Percentiles rank a stretch among this genome's conserved stretches.
Evolutionary conservation across 2,113 vertebrate species (phyloP).

Genomic region (Pithys albifrons): DNA sequence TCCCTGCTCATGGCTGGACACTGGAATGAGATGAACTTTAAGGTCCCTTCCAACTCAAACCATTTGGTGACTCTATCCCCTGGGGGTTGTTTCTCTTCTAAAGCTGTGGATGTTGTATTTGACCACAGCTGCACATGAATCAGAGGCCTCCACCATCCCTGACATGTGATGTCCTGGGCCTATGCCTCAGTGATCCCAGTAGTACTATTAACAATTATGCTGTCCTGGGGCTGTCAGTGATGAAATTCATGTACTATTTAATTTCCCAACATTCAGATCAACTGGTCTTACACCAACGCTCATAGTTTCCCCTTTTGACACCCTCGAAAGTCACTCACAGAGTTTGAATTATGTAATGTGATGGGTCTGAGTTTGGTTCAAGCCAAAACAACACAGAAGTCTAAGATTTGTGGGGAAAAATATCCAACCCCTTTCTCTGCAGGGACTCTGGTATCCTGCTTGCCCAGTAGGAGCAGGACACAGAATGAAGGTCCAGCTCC

Average conservation of each 20-base stretch:
- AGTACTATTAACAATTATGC: neutral
- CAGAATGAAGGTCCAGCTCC: neutral
- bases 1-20: neutral
- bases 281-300: neutral
- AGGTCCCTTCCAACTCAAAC: neutral
- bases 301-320: neutral
- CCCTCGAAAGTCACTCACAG: neutral
- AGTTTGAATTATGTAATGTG: neutral
- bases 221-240: neutral
- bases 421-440: neutral
- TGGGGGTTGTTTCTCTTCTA: neutral
- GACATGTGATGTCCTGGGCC: neutral
- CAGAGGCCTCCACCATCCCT: neutral
- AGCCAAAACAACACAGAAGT: neutral
- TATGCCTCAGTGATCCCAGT: neutral
- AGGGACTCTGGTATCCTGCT: neutral
- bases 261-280: neutral
- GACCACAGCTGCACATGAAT: neutral
- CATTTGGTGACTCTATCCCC: neutral
- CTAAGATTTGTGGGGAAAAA: neutral
- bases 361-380: neutral
- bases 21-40: neutral
- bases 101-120: neutral
- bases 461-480: neutral
- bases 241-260: neutral